Conservation (phyloP, 2,113 vertebrate species). For the Ascaphus truei region DNA sequence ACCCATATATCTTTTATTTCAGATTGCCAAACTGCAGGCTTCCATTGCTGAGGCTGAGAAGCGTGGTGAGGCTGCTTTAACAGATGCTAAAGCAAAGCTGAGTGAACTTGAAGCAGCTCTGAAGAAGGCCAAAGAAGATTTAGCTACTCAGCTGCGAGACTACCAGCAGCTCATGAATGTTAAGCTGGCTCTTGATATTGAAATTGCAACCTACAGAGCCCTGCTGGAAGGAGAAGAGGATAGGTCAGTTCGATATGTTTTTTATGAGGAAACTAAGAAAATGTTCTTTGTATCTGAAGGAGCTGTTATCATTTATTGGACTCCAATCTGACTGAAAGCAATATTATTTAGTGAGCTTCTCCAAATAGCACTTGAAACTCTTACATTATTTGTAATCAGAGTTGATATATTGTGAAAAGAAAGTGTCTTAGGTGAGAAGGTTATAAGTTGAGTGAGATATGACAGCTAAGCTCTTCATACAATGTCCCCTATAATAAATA, state of each 20-base stretch:
- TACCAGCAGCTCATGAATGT: slow-evolving; percentile 45
- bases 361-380: too few species aligned
- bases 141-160: slow-evolving; percentile 7
- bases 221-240: slow-evolving; percentile 73
- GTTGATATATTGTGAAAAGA: too few species aligned
- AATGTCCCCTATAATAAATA: too few species aligned
- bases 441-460: slow-evolving; percentile 20
- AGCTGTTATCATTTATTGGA: too few species aligned
- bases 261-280: background rate
- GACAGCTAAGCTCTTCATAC: too few species aligned
- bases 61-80: slow-evolving; percentile 24
- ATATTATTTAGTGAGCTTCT: too few species aligned
- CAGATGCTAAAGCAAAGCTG: background rate
- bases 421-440: too few species aligned
- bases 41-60: slow-evolving; percentile 29
- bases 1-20: background rate
- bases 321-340: too few species aligned
- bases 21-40: slow-evolving; percentile 22
- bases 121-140: slow-evolving; percentile 39
- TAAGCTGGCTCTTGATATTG: slow-evolving; percentile 23
- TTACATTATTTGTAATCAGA: too few species aligned
- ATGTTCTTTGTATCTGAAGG: background rate
- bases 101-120: slow-evolving; percentile 37
- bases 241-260: slow-evolving; percentile 52
- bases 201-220: slow-evolving; percentile 58